phyloP scores from a whole-genome alignment of 1,140 invertebrate genomes.

The Harpegnathos saltator region DNA sequence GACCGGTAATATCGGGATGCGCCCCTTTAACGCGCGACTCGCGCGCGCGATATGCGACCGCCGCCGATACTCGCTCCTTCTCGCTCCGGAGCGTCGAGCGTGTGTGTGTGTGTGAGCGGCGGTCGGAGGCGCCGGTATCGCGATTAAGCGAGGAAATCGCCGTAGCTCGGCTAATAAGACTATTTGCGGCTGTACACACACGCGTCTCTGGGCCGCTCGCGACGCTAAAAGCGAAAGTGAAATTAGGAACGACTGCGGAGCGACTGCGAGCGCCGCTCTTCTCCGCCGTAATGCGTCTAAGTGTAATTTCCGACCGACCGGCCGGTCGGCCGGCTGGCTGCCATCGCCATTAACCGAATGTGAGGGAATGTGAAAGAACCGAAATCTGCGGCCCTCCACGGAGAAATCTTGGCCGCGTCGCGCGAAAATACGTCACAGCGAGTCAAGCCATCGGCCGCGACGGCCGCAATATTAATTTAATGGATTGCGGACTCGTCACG shows the following conservation, averaged over 20 bases:
- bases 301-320: slow-evolving; percentile 12
- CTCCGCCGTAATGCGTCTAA: not conserved
- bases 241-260: slow-evolving; percentile 4
- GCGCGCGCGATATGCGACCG: too few species aligned
- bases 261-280: not conserved
- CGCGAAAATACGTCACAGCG: too few species aligned
- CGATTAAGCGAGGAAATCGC: slow-evolving; percentile 52
- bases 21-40: slow-evolving; percentile 40
- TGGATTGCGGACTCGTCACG: too few species aligned
- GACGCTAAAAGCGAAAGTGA: slow-evolving; percentile 46
- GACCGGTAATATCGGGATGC: slow-evolving; percentile 37
- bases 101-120: not conserved
- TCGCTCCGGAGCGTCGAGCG: not conserved
- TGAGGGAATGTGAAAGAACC: not conserved
- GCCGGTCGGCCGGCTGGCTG: too few species aligned
- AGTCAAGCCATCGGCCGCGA: too few species aligned
- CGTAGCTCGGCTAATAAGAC: slow-evolving; percentile 33
- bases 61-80: not conserved
- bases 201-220: not conserved
- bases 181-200: not conserved
- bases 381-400: not conserved
- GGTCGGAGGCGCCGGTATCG: not conserved
- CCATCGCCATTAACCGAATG: not conserved
- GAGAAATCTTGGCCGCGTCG: too few species aligned
- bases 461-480: too few species aligned